Evolutionary conservation across 2,113 vertebrate species (phyloP), one percentile per base, ranked within the genome.

Genomic region (Felis chaus): DNA sequence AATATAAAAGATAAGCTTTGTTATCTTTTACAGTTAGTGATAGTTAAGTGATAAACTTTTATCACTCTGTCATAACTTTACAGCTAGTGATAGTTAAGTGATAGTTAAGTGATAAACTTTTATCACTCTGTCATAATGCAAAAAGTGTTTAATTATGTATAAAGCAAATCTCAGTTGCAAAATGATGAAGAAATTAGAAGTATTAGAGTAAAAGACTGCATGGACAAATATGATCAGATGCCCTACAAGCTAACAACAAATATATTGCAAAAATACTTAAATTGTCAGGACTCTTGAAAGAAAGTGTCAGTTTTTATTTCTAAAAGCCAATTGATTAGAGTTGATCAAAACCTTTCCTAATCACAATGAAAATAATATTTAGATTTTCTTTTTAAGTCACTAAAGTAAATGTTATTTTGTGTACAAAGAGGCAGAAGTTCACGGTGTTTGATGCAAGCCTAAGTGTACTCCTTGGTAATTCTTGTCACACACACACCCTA

Each of bases 81-180:
- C 41, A 41, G 41, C 6, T 41, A 41, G 41, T 41, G 41, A 41
- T 41, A 41, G 41, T 41, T 41, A 41, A 41, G 41, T 41, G 41
- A 41, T 41, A 41, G 41, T 41, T 41, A 41, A 41, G 41, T 41
- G 41, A 7, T 41, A 41, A 41, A 41, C 41, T 41, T 41, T 7
- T 41, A 41, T 41, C 41, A 92, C 79, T 39, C 10, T 94, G n/a
- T 57, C 29, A 50, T 88, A 90, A 95, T 63, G 48, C 80, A 66
- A 92, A 69, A 78, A 8, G 33, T 96, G 57, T 94, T 98, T 95
- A 97, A 97, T 97, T 95, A 97, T 96, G 94, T 81, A 96, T 94
- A 92, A 96, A 95, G 96, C 74, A 92, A 93, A 85, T 89, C 66
- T 93, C 41, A 87, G 50, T 87, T n/a, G 16, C 86, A 96, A 95